phyloP scores from a whole-genome alignment of 2,113 vertebrate species.

The Bubo blakistoni region DNA sequence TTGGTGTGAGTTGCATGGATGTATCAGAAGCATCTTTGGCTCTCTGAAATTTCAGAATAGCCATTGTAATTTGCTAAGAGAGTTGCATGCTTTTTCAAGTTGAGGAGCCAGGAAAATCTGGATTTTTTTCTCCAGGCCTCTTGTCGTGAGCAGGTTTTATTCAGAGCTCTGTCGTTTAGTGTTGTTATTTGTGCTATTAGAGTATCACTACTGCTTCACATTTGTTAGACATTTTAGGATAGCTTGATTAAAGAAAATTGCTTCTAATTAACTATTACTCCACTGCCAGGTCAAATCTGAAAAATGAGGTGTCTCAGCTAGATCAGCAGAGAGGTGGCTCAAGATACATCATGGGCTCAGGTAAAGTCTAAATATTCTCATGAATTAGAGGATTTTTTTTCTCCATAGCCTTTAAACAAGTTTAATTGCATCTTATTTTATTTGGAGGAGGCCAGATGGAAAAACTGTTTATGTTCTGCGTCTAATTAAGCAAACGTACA shows the following conservation, averaged over 20 bases:
- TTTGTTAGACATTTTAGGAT: background rate
- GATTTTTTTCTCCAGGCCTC: background rate
- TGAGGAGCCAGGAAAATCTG: background rate
- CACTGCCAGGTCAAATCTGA: constrained; percentile 79
- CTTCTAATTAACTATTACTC: background rate
- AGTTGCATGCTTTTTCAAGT: background rate
- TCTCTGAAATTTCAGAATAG: background rate
- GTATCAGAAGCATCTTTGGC: background rate
- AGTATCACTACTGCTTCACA: background rate
- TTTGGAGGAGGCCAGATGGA: background rate
- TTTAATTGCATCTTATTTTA: background rate
- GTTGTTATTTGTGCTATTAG: background rate
- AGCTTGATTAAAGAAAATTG: background rate
- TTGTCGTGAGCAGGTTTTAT: background rate
- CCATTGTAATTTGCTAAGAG: background rate
- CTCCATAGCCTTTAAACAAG: background rate
- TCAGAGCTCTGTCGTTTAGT: background rate
- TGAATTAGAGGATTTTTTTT: background rate
- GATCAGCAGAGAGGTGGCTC: constrained; percentile 84
- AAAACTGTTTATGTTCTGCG: background rate
- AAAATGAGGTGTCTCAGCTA: constrained; percentile 67
- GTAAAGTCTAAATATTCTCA: constrained; percentile 62
- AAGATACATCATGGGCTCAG: constrained; percentile 90
- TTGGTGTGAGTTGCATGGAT: background rate
- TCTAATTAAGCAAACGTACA: background rate